phyloP scores from a whole-genome alignment of 2,888 invertebrate genomes.

The Mystacides longicornis region DNA sequence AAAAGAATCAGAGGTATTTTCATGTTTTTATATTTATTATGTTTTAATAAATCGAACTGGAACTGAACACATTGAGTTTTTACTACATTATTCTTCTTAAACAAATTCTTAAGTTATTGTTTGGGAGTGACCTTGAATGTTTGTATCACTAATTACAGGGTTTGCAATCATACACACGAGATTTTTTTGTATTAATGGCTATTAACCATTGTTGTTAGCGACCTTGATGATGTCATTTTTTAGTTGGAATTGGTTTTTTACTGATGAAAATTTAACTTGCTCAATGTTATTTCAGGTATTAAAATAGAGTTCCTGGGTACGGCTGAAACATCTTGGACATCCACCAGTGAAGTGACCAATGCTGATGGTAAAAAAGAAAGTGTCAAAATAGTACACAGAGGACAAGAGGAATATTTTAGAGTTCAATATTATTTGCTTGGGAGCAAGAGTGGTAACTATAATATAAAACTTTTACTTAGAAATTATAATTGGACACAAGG shows the following conservation, averaged over 20 bases:
- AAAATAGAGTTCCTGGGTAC: neutral
- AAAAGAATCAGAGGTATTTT: neutral
- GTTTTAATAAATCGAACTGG: neutral
- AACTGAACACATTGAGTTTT: neutral
- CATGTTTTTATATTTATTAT: neutral
- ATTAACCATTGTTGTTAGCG: no score
- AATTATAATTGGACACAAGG: no score
- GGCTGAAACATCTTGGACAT: neutral
- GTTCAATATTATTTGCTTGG: conserved; percentile 68
- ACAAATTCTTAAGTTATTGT: no score
- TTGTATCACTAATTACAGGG: no score
- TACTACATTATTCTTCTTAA: no score
- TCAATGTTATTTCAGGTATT: neutral
- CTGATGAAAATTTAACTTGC: no score
- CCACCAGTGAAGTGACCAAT: conserved; percentile 33
- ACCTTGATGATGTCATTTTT: no score
- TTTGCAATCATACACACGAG: no score
- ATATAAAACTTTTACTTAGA: no score
- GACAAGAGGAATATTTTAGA: conserved; percentile 71
- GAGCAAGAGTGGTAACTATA: conserved; percentile 51
- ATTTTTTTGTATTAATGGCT: no score
- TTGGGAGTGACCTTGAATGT: no score
- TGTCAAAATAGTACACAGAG: conserved; percentile 53
- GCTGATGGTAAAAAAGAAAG: conserved; percentile 53
- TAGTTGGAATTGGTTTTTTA: no score